phyloP scores from a whole-genome alignment of 2,113 vertebrate genomes.

The Cyanoliseus patagonus region DNA sequence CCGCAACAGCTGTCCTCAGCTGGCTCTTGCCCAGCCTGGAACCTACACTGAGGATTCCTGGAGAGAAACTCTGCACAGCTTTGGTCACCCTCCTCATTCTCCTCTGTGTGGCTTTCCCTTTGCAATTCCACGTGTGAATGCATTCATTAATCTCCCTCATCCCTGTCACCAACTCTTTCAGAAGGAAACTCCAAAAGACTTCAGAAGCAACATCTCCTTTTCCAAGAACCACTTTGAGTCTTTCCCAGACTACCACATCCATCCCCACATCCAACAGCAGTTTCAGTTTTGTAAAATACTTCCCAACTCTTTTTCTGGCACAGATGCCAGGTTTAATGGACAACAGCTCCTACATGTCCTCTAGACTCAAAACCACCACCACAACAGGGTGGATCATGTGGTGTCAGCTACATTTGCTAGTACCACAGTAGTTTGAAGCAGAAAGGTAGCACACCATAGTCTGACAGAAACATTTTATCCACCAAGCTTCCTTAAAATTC shows the following conservation, averaged over 20 bases:
- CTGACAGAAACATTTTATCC: not conserved
- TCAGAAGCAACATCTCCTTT: not conserved
- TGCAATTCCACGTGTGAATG: not conserved
- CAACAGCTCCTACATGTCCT: rapidly evolving
- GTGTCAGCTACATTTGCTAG: not conserved
- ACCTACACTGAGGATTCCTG: not conserved
- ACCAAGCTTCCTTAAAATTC: not conserved
- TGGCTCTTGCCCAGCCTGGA: not conserved
- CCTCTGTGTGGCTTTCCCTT: not conserved
- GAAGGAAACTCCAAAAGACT: not conserved
- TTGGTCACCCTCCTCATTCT: not conserved
- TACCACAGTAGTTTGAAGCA: not conserved
- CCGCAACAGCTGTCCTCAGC: not conserved
- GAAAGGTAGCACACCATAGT: not conserved
- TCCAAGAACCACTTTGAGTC: not conserved
- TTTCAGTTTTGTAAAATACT: not conserved
- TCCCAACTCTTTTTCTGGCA: not conserved
- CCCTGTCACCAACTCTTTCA: not conserved
- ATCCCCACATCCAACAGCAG: not conserved
- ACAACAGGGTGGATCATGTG: not conserved
- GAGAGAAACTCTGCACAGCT: not conserved
- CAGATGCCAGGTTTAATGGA: not conserved
- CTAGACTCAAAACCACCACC: not conserved
- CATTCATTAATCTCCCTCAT: not conserved
- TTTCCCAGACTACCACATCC: not conserved